Percentiles rank a stretch among this genome's conserved stretches.
phyloP scores from a whole-genome alignment of 2,797 vertebrate genomes.

The Esox lucius region DNA sequence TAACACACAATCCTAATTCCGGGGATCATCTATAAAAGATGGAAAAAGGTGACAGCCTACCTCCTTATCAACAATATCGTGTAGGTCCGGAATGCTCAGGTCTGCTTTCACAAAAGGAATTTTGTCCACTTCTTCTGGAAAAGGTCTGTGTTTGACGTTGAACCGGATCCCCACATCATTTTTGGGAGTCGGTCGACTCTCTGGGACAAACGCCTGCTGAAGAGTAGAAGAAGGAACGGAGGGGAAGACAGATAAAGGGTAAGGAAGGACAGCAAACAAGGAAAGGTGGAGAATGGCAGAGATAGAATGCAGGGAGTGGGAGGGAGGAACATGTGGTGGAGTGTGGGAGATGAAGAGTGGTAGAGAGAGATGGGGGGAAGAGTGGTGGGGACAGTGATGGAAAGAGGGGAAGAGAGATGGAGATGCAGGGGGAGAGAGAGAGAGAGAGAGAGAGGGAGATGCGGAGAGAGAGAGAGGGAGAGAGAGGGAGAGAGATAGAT shows the following conservation, averaged over 20 bases:
- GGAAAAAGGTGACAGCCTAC: constrained; percentile 62
- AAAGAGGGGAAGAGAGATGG: neutral
- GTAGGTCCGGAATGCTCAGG: constrained; percentile 86
- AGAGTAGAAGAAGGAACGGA: neutral
- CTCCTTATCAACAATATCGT: constrained; percentile 82
- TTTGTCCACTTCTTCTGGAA: constrained; percentile 90
- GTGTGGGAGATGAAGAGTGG: neutral
- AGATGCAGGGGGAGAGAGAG: neutral
- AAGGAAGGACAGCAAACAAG: neutral
- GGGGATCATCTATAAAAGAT: neutral
- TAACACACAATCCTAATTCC: neutral
- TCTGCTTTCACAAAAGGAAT: constrained; percentile 89
- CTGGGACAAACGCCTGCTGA: constrained; percentile 81
- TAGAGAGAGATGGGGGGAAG: neutral
- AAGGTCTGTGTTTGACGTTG: constrained; percentile 83
- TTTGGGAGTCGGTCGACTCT: constrained; percentile 74
- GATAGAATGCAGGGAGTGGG: neutral
- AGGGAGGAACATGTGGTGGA: no score
- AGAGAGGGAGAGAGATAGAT: neutral
- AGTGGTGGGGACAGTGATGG: no score
- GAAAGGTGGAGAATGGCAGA: neutral
- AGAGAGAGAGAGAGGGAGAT: neutral
- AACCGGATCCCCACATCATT: constrained; percentile 81
- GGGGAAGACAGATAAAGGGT: neutral
- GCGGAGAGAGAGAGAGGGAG: neutral